Evolutionary conservation across 2,797 vertebrate species (phyloP), one percentile per base, ranked within the genome.

Genomic region (Ambastaia sidthimunki): DNA sequence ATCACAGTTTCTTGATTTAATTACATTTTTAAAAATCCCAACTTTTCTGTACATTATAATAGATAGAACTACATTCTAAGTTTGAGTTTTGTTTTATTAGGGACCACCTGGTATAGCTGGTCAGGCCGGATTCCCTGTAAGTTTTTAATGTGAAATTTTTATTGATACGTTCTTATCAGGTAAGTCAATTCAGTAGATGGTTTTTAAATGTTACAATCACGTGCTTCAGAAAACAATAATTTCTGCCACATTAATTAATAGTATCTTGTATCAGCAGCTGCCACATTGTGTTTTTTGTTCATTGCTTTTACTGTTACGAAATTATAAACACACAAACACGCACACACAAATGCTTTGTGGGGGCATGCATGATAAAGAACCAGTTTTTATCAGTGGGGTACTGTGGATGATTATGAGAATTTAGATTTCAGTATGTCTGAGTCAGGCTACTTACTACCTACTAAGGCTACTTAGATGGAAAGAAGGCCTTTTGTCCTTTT

Each of bases 61-160:
- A 67, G 54, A 11, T 9, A 25, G n/a, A 37, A 34, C 3, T 18
- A 34, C 28, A 25, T 15, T 28, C 15, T 7, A 65, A 65, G 6
- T 67, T 76, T 21, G 0, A 50, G 66, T 47, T 75, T 50, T 67
- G 21, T 41, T 66, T 84, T n/a, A 87, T 50, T 76, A 94, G 93
- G 85, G 87, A 7, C 78, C 83, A 1, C 71, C 87, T 85, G 92
- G 93, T 76, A n/a, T 84, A 78, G 90, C 85, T 0, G 94, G 95
- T 0, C 86, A 74, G 0, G 82, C 94, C 0, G 94, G 95, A 85
- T 91, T 94, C 47, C 94, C 91, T 0, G 96, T 97, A 91, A 82
- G 94, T 92, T 76, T 71, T 47, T 11, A 55, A 10, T 57, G n/a
- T 10, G 0, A 57, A 9, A 37, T 19, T 19, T 3, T 47, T 50